phyloP scores from a whole-genome alignment of 2,888 invertebrate genomes.

The Zygothrica quintamaculata region DNA sequence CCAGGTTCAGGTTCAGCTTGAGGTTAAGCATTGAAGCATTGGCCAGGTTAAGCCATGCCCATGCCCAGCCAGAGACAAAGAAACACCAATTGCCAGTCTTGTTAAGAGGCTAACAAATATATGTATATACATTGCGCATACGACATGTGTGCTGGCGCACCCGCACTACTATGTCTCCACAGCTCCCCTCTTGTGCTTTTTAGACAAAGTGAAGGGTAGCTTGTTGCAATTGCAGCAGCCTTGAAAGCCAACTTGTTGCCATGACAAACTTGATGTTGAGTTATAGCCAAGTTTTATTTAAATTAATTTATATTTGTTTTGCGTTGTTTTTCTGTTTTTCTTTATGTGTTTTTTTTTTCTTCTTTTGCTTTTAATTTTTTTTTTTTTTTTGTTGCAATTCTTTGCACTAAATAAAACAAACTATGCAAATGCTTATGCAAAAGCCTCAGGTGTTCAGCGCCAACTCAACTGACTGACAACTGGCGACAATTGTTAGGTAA shows the following conservation, averaged over 20 bases:
- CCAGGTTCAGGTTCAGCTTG: constrained; percentile 38
- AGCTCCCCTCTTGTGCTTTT: constrained; percentile 41
- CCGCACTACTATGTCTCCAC: constrained; percentile 8
- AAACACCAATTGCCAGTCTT: constrained; percentile 73
- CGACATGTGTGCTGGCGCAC: constrained; percentile 40
- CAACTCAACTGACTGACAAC: constrained; percentile 5
- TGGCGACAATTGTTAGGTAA: constrained; percentile 75
- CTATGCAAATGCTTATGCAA: constrained; percentile 73
- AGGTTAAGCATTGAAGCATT: no score
- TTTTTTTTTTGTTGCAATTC: constrained; percentile 4
- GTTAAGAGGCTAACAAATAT: constrained; percentile 39
- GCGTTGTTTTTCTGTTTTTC: no score
- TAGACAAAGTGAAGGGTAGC: constrained; percentile 10
- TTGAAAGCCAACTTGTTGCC: constrained; percentile 55
- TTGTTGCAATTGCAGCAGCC: constrained; percentile 67
- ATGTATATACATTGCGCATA: constrained; percentile 45
- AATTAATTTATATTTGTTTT: constrained; percentile 75
- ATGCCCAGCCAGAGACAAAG: constrained; percentile 55
- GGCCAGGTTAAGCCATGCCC: constrained; percentile 23
- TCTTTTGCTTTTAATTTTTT: not conserved
- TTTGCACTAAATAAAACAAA: constrained; percentile 72
- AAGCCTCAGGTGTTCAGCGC: constrained; percentile 64
- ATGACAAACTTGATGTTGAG: constrained; percentile 63
- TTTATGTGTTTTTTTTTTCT: not conserved
- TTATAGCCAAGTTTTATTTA: constrained; percentile 74